A percentile compares a stretch with the other conserved stretches of the same genome.
phyloP scores from a whole-genome alignment of 2,113 vertebrate genomes.

The Nipponia nippon region DNA sequence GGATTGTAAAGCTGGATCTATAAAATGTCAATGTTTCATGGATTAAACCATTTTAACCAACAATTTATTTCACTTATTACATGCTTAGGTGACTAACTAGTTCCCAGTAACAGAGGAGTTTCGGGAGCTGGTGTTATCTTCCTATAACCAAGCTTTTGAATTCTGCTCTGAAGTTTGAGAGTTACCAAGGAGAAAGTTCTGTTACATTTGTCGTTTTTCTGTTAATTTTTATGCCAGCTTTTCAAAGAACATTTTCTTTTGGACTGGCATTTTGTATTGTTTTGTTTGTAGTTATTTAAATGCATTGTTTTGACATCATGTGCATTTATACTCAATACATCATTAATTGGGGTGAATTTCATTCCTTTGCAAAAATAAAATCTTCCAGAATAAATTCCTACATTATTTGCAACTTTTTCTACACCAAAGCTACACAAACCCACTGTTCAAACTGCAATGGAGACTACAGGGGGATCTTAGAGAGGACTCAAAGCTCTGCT shows the following conservation, averaged over 20 bases:
- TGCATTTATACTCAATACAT: not conserved
- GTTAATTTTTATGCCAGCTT: not conserved
- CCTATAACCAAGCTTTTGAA: not conserved
- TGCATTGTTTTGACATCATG: not conserved
- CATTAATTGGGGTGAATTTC: not conserved
- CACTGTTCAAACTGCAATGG: fast-evolving
- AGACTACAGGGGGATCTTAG: fast-evolving
- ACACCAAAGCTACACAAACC: not conserved
- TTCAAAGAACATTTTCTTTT: not conserved
- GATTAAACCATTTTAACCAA: not conserved
- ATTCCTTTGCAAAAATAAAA: not conserved
- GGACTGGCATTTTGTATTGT: not conserved
- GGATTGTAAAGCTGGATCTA: not conserved
- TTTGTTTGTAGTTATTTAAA: not conserved
- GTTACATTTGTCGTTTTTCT: not conserved
- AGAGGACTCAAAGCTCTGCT: not conserved
- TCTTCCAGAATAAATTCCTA: not conserved
- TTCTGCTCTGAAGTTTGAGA: not conserved
- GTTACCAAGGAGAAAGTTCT: not conserved
- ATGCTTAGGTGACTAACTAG: not conserved
- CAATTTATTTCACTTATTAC: not conserved
- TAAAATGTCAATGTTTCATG: not conserved
- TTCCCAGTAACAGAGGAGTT: not conserved
- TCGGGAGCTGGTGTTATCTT: not conserved
- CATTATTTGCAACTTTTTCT: not conserved